Percentiles rank a stretch among this genome's conserved stretches.
These are phyloP conservation scores for Bedellia somnulentella DNA, from an alignment of 2,888 invertebrate genomes.

Conservation along the genomic window DNA sequence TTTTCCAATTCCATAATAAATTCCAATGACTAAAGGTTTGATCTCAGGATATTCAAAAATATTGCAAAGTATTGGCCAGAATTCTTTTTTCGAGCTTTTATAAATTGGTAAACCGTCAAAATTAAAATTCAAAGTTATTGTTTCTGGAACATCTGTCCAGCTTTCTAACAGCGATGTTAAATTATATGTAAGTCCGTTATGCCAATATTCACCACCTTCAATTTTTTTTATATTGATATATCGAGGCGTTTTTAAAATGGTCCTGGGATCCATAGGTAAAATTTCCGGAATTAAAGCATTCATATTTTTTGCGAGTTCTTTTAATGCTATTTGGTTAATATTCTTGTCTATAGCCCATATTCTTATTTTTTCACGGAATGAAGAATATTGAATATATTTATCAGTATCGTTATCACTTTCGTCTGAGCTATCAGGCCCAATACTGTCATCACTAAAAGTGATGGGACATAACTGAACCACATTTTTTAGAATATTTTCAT, in stretches of 20 bases:
- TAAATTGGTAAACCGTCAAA: slow-evolving; percentile 6
- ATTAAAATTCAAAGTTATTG: slow-evolving; percentile 3
- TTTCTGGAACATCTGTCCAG: too few species aligned
- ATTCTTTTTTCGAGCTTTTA: slow-evolving; percentile 6
- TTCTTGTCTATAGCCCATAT: slow-evolving; percentile 1
- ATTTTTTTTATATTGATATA: too few species aligned
- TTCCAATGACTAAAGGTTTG: slow-evolving; percentile 3
- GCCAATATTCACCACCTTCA: too few species aligned
- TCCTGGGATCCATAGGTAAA: neutral
- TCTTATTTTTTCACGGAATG: slow-evolving; percentile 1
- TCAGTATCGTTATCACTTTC: too few species aligned
- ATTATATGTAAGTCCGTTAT: too few species aligned
- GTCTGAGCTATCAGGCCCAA: too few species aligned
- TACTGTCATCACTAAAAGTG: too few species aligned
- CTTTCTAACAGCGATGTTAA: too few species aligned
- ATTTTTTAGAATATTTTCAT: too few species aligned
- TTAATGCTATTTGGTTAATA: slow-evolving; percentile 3
- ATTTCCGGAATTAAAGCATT: neutral
- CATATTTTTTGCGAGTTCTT: slow-evolving; percentile 6
- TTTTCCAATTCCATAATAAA: slow-evolving; percentile 6
- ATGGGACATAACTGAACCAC: too few species aligned
- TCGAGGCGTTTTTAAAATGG: too few species aligned
- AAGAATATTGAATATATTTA: too few species aligned
- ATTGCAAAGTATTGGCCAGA: slow-evolving; percentile 7
- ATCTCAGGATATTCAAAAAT: slow-evolving; percentile 2